Conservation (phyloP, 1,140 invertebrate species). For the Nephotettix cincticeps region DNA sequence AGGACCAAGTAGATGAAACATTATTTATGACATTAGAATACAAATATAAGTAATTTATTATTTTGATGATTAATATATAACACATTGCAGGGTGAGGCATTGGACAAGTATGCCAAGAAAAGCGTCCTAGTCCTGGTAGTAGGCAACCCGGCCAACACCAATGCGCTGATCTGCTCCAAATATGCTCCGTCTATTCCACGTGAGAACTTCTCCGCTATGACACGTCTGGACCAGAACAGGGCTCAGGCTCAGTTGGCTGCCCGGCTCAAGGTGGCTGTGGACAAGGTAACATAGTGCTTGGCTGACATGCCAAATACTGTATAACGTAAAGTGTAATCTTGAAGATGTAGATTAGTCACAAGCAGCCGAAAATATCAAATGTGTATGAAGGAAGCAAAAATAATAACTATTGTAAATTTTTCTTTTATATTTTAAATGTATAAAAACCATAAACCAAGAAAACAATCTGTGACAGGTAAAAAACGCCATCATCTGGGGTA, state of each 20-base stretch:
- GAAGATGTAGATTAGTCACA: background rate
- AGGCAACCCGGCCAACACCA: constrained; percentile 99
- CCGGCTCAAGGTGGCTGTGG: constrained; percentile 36
- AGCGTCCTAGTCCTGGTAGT: constrained; percentile 96
- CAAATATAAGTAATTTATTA: no score
- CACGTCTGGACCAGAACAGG: constrained; percentile 94
- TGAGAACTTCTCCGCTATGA: constrained; percentile 98
- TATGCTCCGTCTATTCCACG: constrained; percentile 97
- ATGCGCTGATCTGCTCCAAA: constrained; percentile 93
- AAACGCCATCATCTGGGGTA: constrained; percentile 99
- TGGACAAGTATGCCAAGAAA: constrained; percentile 92
- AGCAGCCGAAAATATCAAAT: constrained; percentile 54
- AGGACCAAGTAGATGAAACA: no score
- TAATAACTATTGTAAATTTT: no score
- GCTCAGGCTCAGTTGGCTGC: constrained; percentile 40
- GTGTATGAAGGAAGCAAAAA: no score
- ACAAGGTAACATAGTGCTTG: no score
- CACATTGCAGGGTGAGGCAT: constrained; percentile 75
- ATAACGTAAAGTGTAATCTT: no score
- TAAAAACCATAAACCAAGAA: no score
- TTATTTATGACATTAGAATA: no score
- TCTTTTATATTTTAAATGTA: no score
- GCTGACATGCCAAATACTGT: no score
- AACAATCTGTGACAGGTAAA: constrained; percentile 49
- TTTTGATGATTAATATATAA: no score